Evolutionary conservation across 1,140 invertebrate genomes (phyloP).

Genomic region (Drosophila ogumai): DNA sequence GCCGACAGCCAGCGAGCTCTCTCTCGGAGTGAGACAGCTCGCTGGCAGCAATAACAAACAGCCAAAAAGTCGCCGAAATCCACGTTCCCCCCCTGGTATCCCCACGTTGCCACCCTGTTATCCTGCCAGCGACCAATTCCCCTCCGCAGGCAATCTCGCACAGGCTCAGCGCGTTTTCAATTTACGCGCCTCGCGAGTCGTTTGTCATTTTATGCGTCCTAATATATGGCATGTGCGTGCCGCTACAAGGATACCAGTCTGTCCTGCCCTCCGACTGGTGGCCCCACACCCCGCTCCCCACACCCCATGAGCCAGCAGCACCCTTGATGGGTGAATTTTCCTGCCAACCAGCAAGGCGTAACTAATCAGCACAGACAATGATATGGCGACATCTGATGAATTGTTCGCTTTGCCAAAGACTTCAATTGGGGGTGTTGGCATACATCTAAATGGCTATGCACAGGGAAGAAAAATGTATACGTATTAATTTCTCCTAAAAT

Average conservation of each 20-base stretch:
- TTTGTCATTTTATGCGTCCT: conserved; percentile 82
- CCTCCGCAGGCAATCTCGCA: conserved; percentile 50
- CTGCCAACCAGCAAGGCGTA: conserved; percentile 65
- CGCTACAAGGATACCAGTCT: conserved; percentile 48
- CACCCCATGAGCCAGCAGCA: background rate
- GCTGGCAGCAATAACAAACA: conserved; percentile 72
- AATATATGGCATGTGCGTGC: conserved; percentile 82
- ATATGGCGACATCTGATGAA: conserved; percentile 80
- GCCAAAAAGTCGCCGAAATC: conserved; percentile 69
- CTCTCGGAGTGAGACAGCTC: conserved; percentile 18
- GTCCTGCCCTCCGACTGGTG: background rate
- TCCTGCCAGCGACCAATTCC: conserved; percentile 20
- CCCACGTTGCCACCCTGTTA: conserved; percentile 4
- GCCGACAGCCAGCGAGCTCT: conserved; percentile 63
- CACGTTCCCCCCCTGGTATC: conserved; percentile 3
- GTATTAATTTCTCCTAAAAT: background rate
- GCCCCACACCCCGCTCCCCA: background rate
- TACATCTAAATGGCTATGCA: conserved; percentile 19
- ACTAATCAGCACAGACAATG: conserved; percentile 85
- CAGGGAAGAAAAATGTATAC: background rate
- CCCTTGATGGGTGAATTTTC: conserved; percentile 14
- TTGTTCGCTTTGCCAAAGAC: conserved; percentile 54
- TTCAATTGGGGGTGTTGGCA: conserved; percentile 25
- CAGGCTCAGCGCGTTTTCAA: conserved; percentile 80
- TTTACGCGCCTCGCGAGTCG: conserved; percentile 79